A percentile compares a stretch with the other conserved stretches of the same genome.
These are phyloP conservation scores for Lasioglossum villosulum DNA, from an alignment of 2,888 invertebrate genomes.

Conservation along the genomic window DNA sequence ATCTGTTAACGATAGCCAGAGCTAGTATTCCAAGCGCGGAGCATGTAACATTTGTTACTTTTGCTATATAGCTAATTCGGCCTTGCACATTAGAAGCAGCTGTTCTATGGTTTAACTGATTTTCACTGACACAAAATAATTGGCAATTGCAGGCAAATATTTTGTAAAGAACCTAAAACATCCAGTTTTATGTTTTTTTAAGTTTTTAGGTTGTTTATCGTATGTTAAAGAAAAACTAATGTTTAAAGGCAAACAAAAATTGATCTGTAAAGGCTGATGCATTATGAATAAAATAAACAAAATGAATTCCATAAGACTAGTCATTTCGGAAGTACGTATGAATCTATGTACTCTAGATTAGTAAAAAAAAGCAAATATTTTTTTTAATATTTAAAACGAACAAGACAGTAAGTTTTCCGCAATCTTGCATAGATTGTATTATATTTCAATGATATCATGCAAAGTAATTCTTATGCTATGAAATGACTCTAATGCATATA, in stretches of 20 bases:
- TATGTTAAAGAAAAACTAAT: not conserved
- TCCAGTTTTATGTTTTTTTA: not conserved
- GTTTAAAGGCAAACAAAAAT: not conserved
- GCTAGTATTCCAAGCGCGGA: too few species aligned
- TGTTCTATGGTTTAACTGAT: too few species aligned
- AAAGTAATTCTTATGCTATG: not conserved
- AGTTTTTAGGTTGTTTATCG: not conserved
- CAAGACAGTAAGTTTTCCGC: not conserved
- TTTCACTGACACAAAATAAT: too few species aligned
- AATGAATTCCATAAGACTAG: not conserved
- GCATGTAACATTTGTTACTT: too few species aligned
- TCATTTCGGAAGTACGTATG: not conserved
- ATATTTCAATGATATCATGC: not conserved
- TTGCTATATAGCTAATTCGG: too few species aligned
- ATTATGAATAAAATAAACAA: not conserved
- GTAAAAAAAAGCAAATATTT: not conserved
- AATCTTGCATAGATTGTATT: not conserved
- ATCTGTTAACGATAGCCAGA: too few species aligned
- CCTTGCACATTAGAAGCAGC: too few species aligned
- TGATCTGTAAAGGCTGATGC: not conserved
- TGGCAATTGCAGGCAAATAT: too few species aligned
- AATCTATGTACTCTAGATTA: not conserved
- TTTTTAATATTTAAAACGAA: not conserved
- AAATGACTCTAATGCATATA: not conserved
- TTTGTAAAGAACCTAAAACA: not conserved